Base-by-base conservation (phyloP, 2,888 invertebrate species). In the Tribolium freemani region DNA sequence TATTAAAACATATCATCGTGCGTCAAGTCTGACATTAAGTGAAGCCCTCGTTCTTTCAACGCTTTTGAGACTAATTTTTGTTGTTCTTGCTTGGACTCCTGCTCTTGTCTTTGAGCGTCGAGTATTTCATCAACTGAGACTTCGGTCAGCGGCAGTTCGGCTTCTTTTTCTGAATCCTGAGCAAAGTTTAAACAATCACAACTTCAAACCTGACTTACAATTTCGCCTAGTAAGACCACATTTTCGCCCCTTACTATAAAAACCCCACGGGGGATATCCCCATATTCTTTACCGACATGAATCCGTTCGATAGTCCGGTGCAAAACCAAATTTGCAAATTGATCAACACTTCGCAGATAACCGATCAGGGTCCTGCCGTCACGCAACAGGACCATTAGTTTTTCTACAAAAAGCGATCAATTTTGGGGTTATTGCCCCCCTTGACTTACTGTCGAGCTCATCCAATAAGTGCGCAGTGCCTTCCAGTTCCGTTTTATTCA, bases 181-280 rank as follows among this genome's bases (percentile, higher is more conserved):
- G 78, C 9, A 11, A 38, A 53, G 16, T 44, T 4, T 46, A 11
- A 46, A 20, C 20, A 45, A 63, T 16, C 31, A 13, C 16, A 13
- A 50, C 30, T 31, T 13, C 21, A 61, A 16, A 48, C 3, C 11
- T 13, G 4, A 90, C 94, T 93, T 90, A 98, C 98, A 84, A 99
- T 96, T 93, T 99, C 99, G 69, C 99, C 99, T 72, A 99, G 88
- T 9, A 99, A 90, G 0, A 98, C 98, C 2, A 99, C 99, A 90
- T 99, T 99, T 88, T 99, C 99, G 58, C 99, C 99, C 81, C 99
- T 90, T 13, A 99, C 96, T 70, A 99, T 94, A 84, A 99, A 98
- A 58, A 98, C 94, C 64, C 98, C 99, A 83, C 98, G 89, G 0
- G 96, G 96, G 83, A 99, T 98, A 84, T 99, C 99, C 5, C 99